Evolutionary conservation across 2,113 vertebrate species (phyloP).

Genomic region (Laticauda laticaudata): DNA sequence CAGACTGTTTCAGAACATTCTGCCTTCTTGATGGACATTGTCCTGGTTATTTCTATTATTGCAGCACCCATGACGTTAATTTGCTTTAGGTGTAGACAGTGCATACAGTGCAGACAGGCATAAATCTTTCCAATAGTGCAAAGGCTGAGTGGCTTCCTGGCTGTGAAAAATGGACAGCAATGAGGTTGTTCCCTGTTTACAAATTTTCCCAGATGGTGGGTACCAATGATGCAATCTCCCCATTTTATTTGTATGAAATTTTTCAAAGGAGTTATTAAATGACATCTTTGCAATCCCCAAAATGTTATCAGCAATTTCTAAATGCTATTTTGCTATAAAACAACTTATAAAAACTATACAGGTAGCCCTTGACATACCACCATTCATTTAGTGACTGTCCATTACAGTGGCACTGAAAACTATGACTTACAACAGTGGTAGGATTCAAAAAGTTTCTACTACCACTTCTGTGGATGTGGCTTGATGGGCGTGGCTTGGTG

Average conservation of each 20-base stretch:
- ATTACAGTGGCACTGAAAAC: background rate
- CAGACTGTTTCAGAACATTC: conserved; percentile 33
- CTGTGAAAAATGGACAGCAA: conserved; percentile 25
- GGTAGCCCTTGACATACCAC: background rate
- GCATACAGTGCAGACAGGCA: background rate
- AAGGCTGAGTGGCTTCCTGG: background rate
- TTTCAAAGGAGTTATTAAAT: conserved; percentile 24
- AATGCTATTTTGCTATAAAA: background rate
- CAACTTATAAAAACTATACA: background rate
- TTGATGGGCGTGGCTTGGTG: too few relatives aligned
- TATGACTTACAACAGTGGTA: background rate
- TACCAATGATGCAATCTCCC: conserved; percentile 14
- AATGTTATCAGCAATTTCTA: background rate
- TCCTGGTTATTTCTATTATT: conserved; percentile 37
- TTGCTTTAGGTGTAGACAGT: conserved; percentile 25
- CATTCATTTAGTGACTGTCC: background rate
- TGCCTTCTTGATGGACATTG: conserved; percentile 41
- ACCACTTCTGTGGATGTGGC: too few relatives aligned
- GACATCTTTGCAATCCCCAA: conserved; percentile 22
- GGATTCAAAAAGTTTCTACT: too few relatives aligned
- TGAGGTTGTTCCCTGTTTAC: conserved; percentile 20
- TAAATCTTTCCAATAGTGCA: conserved; percentile 26
- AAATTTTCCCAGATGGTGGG: background rate
- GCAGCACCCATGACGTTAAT: conserved; percentile 22
- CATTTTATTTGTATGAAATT: conserved; percentile 38